A percentile compares a stretch with the other conserved stretches of the same genome.
These are phyloP conservation scores for Sebastes goodei DNA, from an alignment of 2,797 vertebrate genomes.

Conservation along the genomic window DNA sequence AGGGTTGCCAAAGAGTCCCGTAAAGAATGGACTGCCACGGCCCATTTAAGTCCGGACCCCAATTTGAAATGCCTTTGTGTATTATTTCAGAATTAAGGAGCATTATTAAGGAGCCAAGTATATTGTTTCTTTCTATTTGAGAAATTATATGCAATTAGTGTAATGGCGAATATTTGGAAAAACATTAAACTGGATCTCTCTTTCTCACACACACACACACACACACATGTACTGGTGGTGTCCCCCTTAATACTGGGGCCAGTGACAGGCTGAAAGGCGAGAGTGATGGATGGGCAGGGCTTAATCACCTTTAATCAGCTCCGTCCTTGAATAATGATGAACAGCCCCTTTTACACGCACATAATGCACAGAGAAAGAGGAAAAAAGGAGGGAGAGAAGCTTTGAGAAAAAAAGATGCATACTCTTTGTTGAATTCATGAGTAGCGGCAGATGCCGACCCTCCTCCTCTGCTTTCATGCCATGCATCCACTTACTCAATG, in stretches of 20 bases:
- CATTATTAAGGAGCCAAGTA: conserved; percentile 53
- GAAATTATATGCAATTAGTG: conserved; percentile 69
- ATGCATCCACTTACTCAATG: conserved; percentile 22
- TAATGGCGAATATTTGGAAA: conserved; percentile 54
- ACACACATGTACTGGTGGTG: conserved; percentile 26
- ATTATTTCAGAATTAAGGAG: conserved; percentile 58
- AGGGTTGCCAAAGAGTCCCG: conserved; percentile 46
- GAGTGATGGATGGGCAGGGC: conserved; percentile 80
- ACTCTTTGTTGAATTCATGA: conserved; percentile 66
- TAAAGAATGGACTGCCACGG: conserved; percentile 65
- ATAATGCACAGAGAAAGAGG: conserved; percentile 52
- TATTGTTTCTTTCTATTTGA: conserved; percentile 57
- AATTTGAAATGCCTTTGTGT: conserved; percentile 54
- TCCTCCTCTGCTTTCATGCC: conserved; percentile 46
- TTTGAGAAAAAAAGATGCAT: conserved; percentile 58
- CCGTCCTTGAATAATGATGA: conserved; percentile 81
- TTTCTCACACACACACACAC: conserved; percentile 14
- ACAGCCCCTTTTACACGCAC: conserved; percentile 68
- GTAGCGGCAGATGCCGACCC: conserved; percentile 66
- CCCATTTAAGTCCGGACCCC: conserved; percentile 59
- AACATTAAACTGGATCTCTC: conserved; percentile 35
- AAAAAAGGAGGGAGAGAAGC: conserved; percentile 29
- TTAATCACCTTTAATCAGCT: conserved; percentile 85
- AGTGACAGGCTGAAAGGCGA: conserved; percentile 77
- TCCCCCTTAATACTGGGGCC: conserved; percentile 58